A percentile compares a stretch with the other conserved stretches of the same genome.
phyloP scores from a whole-genome alignment of 2,888 invertebrate species.

The Scaeva pyrastri region DNA sequence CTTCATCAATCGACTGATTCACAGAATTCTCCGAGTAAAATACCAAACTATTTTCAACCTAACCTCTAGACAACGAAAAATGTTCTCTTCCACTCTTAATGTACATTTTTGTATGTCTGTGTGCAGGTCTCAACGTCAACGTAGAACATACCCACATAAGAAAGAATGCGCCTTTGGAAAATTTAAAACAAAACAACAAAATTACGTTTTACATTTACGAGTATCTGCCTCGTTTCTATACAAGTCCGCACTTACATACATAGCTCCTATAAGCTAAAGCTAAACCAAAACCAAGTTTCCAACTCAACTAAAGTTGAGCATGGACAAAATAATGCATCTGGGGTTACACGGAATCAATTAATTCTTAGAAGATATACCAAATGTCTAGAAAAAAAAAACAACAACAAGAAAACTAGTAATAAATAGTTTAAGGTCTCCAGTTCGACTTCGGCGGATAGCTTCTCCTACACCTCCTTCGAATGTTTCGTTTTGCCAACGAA shows the following conservation, averaged over 20 bases:
- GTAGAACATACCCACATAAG: conserved; percentile 12
- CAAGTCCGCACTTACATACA: too few species aligned
- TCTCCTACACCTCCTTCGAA: conserved; percentile 32
- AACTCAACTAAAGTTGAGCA: conserved; percentile 11
- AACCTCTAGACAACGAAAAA: conserved; percentile 28
- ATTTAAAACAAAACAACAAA: conserved; percentile 28
- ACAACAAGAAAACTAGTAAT: conserved; percentile 42
- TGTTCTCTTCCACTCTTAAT: conserved; percentile 8
- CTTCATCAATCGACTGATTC: conserved; percentile 42
- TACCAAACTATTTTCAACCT: conserved; percentile 19
- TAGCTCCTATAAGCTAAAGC: not conserved
- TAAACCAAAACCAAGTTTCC: not conserved
- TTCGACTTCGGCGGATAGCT: conserved; percentile 19
- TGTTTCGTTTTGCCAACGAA: conserved; percentile 14
- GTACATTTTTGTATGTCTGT: conserved; percentile 23
- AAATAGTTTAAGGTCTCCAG: conserved; percentile 70
- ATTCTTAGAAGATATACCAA: conserved; percentile 69
- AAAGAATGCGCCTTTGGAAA: conserved; percentile 19
- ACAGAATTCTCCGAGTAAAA: conserved; percentile 42
- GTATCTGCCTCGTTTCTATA: not conserved
- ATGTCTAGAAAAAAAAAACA: conserved; percentile 34
- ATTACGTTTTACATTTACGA: conserved; percentile 5
- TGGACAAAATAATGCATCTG: conserved; percentile 65
- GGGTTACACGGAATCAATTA: conserved; percentile 75
- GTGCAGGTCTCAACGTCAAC: not conserved